Evolutionary conservation across 2,113 vertebrate genomes (phyloP).

Genomic region (Sylvilagus bachmani): DNA sequence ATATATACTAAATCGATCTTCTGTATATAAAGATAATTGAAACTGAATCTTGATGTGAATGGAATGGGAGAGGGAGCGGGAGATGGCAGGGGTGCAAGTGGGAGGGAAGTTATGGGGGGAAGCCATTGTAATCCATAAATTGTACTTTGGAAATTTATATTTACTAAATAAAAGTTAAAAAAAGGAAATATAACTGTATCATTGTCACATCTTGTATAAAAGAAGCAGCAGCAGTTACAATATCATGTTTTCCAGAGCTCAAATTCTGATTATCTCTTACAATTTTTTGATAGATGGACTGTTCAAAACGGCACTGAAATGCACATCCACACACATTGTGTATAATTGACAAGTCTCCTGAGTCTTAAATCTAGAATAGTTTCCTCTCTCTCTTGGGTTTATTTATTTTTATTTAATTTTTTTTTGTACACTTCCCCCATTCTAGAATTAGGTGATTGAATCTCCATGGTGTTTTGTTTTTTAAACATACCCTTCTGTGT

Average conservation of each 20-base stretch:
- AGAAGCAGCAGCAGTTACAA: neutral
- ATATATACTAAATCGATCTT: too few relatives aligned
- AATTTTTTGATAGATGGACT: neutral
- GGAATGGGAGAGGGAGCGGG: too few relatives aligned
- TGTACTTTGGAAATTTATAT: too few relatives aligned
- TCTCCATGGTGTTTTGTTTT: neutral
- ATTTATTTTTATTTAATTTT: neutral
- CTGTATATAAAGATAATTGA: too few relatives aligned
- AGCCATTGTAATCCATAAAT: too few relatives aligned
- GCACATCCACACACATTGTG: neutral
- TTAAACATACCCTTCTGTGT: neutral
- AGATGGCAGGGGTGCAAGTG: too few relatives aligned
- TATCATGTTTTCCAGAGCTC: constrained; percentile 10
- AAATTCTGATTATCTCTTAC: neutral
- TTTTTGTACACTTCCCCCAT: neutral
- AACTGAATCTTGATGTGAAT: too few relatives aligned
- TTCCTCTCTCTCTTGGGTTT: neutral
- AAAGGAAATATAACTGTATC: neutral
- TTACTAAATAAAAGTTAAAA: too few relatives aligned
- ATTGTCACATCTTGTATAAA: constrained; percentile 1
- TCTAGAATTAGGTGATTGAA: neutral
- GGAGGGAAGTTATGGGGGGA: too few relatives aligned
- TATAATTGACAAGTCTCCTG: neutral
- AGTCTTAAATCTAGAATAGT: neutral
- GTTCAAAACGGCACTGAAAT: neutral